Percentiles rank a stretch among this genome's conserved stretches.
Evolutionary conservation across 2,888 invertebrate species (phyloP).

Genomic region (Fragum fragum): DNA sequence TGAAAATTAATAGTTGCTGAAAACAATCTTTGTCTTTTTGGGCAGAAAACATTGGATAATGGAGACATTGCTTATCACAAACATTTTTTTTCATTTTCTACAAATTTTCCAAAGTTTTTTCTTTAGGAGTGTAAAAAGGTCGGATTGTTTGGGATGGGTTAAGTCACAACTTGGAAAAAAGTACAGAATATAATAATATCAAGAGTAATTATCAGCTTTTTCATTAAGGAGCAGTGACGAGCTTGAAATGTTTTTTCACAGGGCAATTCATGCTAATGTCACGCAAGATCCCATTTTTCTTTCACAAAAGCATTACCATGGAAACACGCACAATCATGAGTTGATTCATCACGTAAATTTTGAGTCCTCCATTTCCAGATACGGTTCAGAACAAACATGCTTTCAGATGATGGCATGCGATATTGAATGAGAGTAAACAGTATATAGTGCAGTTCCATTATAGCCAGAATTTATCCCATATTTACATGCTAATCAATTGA

Average conservation of each 20-base stretch:
- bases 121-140: too few relatives aligned
- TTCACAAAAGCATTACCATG: constrained; percentile 31
- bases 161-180: not conserved
- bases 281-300: constrained; percentile 13
- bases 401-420: constrained; percentile 7
- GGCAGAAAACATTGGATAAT: too few relatives aligned
- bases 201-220: not conserved
- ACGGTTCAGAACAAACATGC: constrained; percentile 18
- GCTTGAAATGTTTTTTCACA: not conserved
- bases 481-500: constrained; percentile 21
- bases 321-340: constrained; percentile 21
- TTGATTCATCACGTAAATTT: constrained; percentile 24
- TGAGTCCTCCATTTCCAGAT: not conserved
- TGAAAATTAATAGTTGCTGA: too few relatives aligned
- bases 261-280: not conserved
- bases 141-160: too few relatives aligned
- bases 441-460: constrained; percentile 14
- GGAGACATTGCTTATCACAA: too few relatives aligned
- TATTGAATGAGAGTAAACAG: constrained; percentile 22
- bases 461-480: constrained; percentile 18
- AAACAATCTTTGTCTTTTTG: too few relatives aligned
- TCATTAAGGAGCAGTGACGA: not conserved
- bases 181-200: not conserved
- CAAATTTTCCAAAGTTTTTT: too few relatives aligned
- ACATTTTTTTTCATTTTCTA: too few relatives aligned